Percentiles rank a stretch among this genome's conserved stretches.
Evolutionary conservation across 2,797 vertebrate species (phyloP).

Genomic region (Crocidura indochinensis): DNA sequence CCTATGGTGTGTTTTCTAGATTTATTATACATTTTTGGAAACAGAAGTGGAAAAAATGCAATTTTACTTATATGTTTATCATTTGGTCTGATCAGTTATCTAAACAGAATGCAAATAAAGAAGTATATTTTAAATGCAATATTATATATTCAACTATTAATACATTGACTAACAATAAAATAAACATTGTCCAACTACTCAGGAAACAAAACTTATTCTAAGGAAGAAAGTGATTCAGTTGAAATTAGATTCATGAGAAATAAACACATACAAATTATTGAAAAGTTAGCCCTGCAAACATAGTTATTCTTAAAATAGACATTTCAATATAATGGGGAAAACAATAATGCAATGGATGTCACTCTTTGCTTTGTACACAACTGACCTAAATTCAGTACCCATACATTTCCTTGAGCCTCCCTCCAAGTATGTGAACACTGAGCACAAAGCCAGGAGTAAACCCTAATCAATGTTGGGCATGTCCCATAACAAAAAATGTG

Average conservation of each 20-base stretch:
- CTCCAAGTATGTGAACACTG: too few species aligned
- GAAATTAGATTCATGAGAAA: not conserved
- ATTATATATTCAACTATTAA: constrained; percentile 13
- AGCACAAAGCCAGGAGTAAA: too few species aligned
- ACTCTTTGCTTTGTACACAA: too few species aligned
- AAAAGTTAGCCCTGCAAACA: constrained; percentile 6
- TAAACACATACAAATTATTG: not conserved
- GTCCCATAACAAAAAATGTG: too few species aligned
- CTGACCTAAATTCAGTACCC: too few species aligned
- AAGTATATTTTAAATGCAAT: not conserved
- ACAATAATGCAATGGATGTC: too few species aligned
- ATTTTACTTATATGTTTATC: not conserved
- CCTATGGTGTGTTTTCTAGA: not conserved
- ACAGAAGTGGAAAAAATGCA: not conserved
- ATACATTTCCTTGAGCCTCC: too few species aligned
- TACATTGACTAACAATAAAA: not conserved
- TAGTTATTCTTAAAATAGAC: constrained; percentile 70
- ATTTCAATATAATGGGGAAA: constrained; percentile 68
- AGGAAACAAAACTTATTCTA: constrained; percentile 63
- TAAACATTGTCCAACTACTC: not conserved
- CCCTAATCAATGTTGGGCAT: too few species aligned
- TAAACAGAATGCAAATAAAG: constrained; percentile 29
- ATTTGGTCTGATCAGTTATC: not conserved
- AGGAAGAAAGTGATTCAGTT: constrained; percentile 39
- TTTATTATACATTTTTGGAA: not conserved